Conservation (phyloP, 1,140 invertebrate species). For the Homalodisca vitripennis region DNA sequence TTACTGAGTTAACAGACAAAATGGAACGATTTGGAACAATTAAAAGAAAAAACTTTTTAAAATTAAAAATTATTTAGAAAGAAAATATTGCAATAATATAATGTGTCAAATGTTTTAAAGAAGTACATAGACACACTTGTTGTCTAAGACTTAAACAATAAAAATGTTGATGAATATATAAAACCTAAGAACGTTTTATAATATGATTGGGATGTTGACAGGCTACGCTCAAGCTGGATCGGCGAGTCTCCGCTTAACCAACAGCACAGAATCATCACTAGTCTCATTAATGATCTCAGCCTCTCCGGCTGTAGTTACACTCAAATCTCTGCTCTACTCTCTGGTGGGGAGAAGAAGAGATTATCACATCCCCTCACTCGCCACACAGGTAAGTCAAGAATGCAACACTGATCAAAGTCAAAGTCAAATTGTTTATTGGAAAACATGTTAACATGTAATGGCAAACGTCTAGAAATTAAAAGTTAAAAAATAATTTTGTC, state of each 20-base stretch:
- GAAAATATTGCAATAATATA: too few species aligned
- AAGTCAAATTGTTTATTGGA: too few species aligned
- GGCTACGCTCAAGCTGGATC: constrained; percentile 48
- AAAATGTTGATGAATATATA: constrained; percentile 9
- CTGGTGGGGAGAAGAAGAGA: constrained; percentile 89
- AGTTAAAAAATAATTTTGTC: too few species aligned
- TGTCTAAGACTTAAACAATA: not conserved
- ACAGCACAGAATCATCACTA: constrained; percentile 44
- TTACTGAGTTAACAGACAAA: too few species aligned
- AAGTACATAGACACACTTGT: not conserved
- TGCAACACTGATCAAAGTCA: too few species aligned
- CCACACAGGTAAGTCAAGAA: constrained; percentile 61
- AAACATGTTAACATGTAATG: too few species aligned
- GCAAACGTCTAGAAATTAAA: too few species aligned
- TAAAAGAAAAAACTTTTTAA: too few species aligned
- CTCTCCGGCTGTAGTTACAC: constrained; percentile 76
- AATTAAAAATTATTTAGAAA: too few species aligned
- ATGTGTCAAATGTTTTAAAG: too few species aligned
- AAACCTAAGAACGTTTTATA: not conserved
- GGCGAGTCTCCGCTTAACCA: constrained; percentile 39
- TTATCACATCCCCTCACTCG: too few species aligned
- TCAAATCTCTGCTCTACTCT: constrained; percentile 76
- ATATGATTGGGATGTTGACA: constrained; percentile 8
- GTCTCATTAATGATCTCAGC: constrained; percentile 67
- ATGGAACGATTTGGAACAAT: too few species aligned